Evolutionary conservation across 2,113 vertebrate species (phyloP).

Genomic region (Azemiops feae): DNA sequence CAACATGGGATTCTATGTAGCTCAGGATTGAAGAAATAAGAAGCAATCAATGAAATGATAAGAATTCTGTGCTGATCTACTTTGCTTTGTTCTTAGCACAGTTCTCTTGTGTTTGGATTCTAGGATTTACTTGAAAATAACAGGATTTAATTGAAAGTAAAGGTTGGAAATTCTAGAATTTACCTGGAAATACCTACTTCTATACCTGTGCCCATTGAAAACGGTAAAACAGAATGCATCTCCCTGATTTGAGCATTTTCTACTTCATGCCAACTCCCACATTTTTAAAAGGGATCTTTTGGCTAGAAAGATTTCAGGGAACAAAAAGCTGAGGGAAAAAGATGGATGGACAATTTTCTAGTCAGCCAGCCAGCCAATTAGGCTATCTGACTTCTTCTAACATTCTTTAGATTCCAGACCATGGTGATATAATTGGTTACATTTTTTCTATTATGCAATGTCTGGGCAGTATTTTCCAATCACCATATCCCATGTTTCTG

Average conservation of each 20-base stretch:
- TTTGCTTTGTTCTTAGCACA: background rate
- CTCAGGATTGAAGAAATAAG: background rate
- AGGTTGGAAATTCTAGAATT: background rate
- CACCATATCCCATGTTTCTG: background rate
- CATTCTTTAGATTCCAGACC: background rate
- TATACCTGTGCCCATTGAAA: background rate
- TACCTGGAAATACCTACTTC: background rate
- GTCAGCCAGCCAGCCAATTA: background rate
- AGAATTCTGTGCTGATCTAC: background rate
- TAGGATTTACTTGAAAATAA: background rate
- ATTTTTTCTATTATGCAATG: background rate
- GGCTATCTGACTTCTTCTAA: background rate
- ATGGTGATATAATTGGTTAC: background rate
- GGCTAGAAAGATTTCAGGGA: background rate
- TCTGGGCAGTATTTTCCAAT: background rate
- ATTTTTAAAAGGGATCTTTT: background rate
- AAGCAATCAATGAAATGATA: background rate
- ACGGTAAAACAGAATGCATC: background rate
- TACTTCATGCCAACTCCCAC: background rate
- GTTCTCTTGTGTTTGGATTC: background rate
- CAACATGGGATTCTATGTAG: too few species aligned
- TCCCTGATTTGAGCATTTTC: background rate
- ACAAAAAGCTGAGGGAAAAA: background rate
- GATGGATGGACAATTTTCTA: background rate
- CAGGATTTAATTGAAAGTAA: background rate